Evolutionary conservation across 2,888 invertebrate genomes (phyloP).

Genomic region (Dyspetes luteomarginatus): DNA sequence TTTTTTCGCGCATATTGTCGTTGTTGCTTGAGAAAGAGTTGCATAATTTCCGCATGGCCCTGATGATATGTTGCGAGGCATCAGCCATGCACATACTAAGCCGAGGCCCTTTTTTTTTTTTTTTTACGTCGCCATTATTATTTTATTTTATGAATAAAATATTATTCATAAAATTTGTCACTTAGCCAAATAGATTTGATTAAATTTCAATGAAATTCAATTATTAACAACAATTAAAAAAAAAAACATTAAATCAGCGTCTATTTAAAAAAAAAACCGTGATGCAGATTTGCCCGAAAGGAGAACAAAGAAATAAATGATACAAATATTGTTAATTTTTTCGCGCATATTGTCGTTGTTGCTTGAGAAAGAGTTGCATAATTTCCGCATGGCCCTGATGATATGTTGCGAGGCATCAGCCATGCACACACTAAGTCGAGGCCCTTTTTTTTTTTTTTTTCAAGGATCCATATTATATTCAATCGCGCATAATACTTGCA

Average conservation of each 20-base stretch:
- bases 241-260: too few relatives aligned
- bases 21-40: not conserved
- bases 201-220: not conserved
- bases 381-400: not conserved
- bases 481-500: slow-evolving; percentile 8
- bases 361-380: not conserved
- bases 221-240: too few relatives aligned
- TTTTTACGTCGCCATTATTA: too few relatives aligned
- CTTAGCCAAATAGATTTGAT: too few relatives aligned
- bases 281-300: too few relatives aligned
- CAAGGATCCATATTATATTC: slow-evolving; percentile 1
- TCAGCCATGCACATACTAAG: not conserved
- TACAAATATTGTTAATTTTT: too few relatives aligned
- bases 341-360: too few relatives aligned
- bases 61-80: not conserved
- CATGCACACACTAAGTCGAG: not conserved
- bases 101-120: not conserved
- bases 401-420: not conserved
- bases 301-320: too few relatives aligned
- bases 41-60: not conserved
- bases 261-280: too few relatives aligned
- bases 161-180: too few relatives aligned
- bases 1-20: too few relatives aligned
- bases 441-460: not conserved
- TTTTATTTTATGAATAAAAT: too few relatives aligned